Percentiles rank a stretch among this genome's conserved stretches.
Evolutionary conservation across 1,140 invertebrate species (phyloP).

Genomic region (Zaprionus davidi): DNA sequence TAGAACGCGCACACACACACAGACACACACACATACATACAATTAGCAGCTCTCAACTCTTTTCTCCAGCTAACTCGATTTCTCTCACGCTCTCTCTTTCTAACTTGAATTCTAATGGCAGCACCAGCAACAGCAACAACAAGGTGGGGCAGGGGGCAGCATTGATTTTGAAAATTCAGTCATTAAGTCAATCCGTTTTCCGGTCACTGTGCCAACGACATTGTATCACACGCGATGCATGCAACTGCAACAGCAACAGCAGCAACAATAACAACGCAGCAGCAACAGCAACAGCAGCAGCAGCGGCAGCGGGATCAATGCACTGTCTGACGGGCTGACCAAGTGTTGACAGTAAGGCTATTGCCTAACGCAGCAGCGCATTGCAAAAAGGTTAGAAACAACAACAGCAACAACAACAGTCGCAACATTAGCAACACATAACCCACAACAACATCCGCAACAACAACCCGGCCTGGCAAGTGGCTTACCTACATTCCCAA

Average conservation of each 20-base stretch:
- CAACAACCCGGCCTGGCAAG: slow-evolving; percentile 56
- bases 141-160: slow-evolving; percentile 25
- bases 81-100: slow-evolving; percentile 21
- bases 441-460: slow-evolving; percentile 38
- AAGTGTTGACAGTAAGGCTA: slow-evolving; percentile 70
- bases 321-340: slow-evolving; percentile 48
- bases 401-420: slow-evolving; percentile 40
- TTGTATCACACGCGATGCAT: slow-evolving; percentile 71
- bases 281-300: neutral
- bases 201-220: slow-evolving; percentile 80
- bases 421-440: slow-evolving; percentile 32
- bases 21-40: neutral
- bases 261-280: slow-evolving; percentile 32
- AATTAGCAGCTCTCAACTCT: slow-evolving; percentile 17
- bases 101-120: slow-evolving; percentile 36
- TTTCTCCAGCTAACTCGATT: neutral
- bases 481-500: slow-evolving; percentile 79
- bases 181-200: slow-evolving; percentile 77
- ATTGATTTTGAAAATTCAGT: slow-evolving; percentile 75
- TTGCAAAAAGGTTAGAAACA: slow-evolving; percentile 77
- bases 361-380: slow-evolving; percentile 69
- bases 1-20: neutral
- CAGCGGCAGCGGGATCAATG: slow-evolving; percentile 75
- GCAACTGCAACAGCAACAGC: slow-evolving; percentile 29
- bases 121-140: neutral